These are phyloP conservation scores for Saguinus imperator DNA, from an alignment of 2,113 vertebrate species.

Conservation along the genomic window DNA sequence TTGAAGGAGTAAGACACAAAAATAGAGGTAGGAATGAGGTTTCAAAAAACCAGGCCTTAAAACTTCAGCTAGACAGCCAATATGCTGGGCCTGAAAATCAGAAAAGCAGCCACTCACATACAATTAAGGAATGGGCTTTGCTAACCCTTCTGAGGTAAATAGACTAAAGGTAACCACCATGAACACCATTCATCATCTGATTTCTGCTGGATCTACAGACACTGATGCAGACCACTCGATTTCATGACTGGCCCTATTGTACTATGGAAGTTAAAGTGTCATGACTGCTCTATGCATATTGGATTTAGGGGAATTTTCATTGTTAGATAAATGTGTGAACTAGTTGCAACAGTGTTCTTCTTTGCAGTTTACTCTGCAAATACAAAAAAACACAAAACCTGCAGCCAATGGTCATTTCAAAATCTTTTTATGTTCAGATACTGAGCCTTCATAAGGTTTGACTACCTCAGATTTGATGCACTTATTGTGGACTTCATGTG, in stretches of 20 bases:
- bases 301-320: slow-evolving; percentile 83
- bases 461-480: slow-evolving; percentile 93
- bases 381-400: slow-evolving; percentile 73
- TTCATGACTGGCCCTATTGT: slow-evolving; percentile 80
- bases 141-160: slow-evolving; percentile 87
- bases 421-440: slow-evolving; percentile 89
- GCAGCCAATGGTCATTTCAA: slow-evolving; percentile 87
- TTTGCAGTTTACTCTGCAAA: too few species aligned
- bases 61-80: slow-evolving; percentile 98
- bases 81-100: slow-evolving; percentile 97
- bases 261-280: slow-evolving; percentile 84
- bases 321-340: slow-evolving; percentile 79
- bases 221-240: slow-evolving; percentile 85
- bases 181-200: slow-evolving; percentile 80
- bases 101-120: slow-evolving; percentile 86
- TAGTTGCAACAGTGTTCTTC: slow-evolving; percentile 83
- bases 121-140: slow-evolving; percentile 85
- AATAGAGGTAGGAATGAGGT: slow-evolving; percentile 95
- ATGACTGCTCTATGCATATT: slow-evolving; percentile 82
- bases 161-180: slow-evolving; percentile 86
- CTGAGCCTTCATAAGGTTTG: slow-evolving; percentile 90
- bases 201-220: slow-evolving; percentile 84
- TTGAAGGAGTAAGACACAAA: slow-evolving; percentile 98
- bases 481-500: slow-evolving; percentile 91
- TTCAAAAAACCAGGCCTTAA: slow-evolving; percentile 90